Evolutionary conservation across 2,113 vertebrate genomes (phyloP).

Genomic region (Coreoperca whiteheadi): DNA sequence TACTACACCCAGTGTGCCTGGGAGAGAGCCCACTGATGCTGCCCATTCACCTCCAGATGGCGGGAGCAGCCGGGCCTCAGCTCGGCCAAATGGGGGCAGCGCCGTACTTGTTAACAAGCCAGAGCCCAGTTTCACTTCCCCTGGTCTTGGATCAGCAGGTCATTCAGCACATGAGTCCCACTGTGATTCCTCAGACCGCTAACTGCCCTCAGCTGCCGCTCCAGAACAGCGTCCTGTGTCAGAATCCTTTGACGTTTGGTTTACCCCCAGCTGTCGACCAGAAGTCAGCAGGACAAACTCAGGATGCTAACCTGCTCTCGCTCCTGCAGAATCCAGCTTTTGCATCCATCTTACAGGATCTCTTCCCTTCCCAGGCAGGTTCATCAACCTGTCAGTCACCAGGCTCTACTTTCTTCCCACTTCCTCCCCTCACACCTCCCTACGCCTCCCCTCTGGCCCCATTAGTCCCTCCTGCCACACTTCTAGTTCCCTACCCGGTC

Average conservation of each 20-base stretch:
- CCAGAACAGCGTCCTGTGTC: slow-evolving; percentile 88
- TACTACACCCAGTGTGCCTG: slow-evolving; percentile 95
- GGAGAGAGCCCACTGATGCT: slow-evolving; percentile 94
- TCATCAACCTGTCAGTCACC: slow-evolving; percentile 87
- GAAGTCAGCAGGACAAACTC: slow-evolving; percentile 85
- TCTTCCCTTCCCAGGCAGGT: slow-evolving; percentile 88
- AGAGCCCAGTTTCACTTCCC: slow-evolving; percentile 92
- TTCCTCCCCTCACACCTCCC: slow-evolving; percentile 85
- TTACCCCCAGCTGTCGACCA: slow-evolving; percentile 85
- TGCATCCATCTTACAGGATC: slow-evolving; percentile 93
- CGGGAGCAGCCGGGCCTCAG: slow-evolving; percentile 87
- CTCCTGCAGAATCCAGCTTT: slow-evolving; percentile 93
- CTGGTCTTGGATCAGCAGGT: slow-evolving; percentile 96
- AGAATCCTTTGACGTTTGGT: slow-evolving; percentile 83
- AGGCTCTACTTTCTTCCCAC: slow-evolving; percentile 78
- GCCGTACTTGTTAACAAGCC: slow-evolving; percentile 92
- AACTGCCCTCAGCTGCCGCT: slow-evolving; percentile 85
- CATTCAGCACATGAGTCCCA: slow-evolving; percentile 94
- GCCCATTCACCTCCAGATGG: slow-evolving; percentile 95
- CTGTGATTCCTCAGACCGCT: slow-evolving; percentile 86
- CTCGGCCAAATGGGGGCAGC: slow-evolving; percentile 86
- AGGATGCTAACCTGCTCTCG: slow-evolving; percentile 89
- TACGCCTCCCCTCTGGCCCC: slow-evolving; percentile 91
- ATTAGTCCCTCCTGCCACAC: slow-evolving; percentile 93
- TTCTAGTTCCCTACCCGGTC: slow-evolving; percentile 95